Evolutionary conservation across 2,797 vertebrate genomes (phyloP).

Genomic region (Anguilla anguilla): DNA sequence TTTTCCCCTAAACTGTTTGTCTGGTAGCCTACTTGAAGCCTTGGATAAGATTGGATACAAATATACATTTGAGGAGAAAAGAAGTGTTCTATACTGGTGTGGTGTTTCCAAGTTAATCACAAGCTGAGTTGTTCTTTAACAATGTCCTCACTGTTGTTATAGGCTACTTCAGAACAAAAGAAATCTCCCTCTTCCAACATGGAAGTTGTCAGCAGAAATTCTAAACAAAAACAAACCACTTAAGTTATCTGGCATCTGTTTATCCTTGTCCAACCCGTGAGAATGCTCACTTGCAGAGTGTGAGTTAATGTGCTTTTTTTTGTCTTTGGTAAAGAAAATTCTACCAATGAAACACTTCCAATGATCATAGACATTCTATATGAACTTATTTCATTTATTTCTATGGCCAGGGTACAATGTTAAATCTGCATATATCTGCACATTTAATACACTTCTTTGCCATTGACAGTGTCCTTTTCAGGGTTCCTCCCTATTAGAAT

Average conservation of each 20-base stretch:
- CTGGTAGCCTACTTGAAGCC: neutral
- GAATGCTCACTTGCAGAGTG: neutral
- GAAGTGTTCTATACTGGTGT: neutral
- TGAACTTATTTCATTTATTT: neutral
- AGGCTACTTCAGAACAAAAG: neutral
- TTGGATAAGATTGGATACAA: neutral
- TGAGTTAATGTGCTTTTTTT: neutral
- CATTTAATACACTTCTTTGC: neutral
- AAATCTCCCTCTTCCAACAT: neutral
- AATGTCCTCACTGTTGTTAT: slow-evolving; percentile 20
- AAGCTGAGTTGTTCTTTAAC: neutral
- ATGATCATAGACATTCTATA: neutral
- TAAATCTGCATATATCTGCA: neutral
- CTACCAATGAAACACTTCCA: neutral
- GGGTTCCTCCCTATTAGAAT: neutral
- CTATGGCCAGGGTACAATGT: neutral
- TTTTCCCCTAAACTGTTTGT: too few species aligned
- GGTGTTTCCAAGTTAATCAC: slow-evolving; percentile 8
- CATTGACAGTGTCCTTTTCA: neutral
- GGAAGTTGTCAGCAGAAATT: slow-evolving; percentile 9
- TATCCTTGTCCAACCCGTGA: neutral
- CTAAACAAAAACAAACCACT: neutral
- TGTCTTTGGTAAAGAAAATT: neutral
- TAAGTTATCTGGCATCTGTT: slow-evolving; percentile 7
- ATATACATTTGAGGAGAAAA: neutral